Conservation (phyloP, 2,888 invertebrate species). For the Drosophila falleni region DNA sequence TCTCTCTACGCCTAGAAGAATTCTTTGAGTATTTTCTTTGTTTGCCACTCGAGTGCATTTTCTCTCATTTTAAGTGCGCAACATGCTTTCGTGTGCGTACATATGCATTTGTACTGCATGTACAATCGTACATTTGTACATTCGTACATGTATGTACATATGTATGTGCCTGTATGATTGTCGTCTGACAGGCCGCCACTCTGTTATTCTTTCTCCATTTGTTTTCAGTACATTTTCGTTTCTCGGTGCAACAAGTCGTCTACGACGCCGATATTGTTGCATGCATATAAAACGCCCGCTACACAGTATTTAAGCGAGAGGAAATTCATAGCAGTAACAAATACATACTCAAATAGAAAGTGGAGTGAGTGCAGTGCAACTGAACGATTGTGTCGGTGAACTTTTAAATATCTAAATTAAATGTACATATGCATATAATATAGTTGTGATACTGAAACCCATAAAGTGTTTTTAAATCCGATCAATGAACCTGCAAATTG, state of each 20-base stretch:
- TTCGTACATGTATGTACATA: background rate
- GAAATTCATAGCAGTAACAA: conserved; percentile 30
- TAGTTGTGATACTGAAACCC: conserved; percentile 1
- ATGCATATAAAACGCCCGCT: conserved; percentile 33
- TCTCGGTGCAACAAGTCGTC: conserved; percentile 77
- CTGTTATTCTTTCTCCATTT: conserved; percentile 72
- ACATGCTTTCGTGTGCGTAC: conserved; percentile 27
- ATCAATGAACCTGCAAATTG: conserved; percentile 66
- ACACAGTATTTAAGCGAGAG: conserved; percentile 34
- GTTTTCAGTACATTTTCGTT: conserved; percentile 67
- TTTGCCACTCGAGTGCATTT: conserved; percentile 12
- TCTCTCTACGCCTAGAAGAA: conserved; percentile 49
- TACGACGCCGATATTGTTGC: conserved; percentile 27
- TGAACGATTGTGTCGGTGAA: conserved; percentile 20
- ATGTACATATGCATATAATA: conserved; percentile 6
- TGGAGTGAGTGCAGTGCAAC: conserved; percentile 57
- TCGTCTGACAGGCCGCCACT: conserved; percentile 27
- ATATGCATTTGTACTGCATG: conserved; percentile 11
- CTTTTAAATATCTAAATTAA: conserved; percentile 28
- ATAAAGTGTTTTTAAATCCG: conserved; percentile 46
- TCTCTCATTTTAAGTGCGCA: conserved; percentile 35
- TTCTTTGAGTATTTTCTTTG: conserved; percentile 58
- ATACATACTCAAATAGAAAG: conserved; percentile 64
- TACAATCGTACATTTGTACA: background rate
- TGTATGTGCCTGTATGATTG: conserved; percentile 3